A percentile compares a stretch with the other conserved stretches of the same genome.
Conservation (phyloP, 2,888 invertebrate species). For the Odiellus spinosus region DNA sequence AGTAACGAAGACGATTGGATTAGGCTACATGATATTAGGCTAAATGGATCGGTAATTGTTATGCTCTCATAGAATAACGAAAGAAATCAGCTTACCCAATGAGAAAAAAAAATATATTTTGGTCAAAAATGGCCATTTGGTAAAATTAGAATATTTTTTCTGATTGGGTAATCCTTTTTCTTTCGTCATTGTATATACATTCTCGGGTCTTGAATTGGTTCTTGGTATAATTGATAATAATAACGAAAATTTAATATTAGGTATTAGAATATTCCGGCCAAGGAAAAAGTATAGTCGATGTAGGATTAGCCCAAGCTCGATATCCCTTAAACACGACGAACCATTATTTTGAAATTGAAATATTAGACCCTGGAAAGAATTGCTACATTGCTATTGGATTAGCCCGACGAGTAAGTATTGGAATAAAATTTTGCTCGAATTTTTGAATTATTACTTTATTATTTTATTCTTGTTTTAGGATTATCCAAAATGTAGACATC, state of each 20-base stretch:
- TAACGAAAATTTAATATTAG: constrained; percentile 21
- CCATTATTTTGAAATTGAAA: constrained; percentile 40
- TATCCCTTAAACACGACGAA: constrained; percentile 35
- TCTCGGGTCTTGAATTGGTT: no score
- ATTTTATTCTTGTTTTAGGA: constrained; percentile 26
- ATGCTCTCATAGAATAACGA: no score
- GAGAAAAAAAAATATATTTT: no score
- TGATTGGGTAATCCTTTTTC: no score
- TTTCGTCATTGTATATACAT: no score
- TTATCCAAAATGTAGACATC: constrained; percentile 37
- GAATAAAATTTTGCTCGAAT: background rate
- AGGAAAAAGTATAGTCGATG: constrained; percentile 37
- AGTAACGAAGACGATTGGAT: constrained; percentile 37
- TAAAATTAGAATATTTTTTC: no score
- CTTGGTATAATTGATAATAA: no score
- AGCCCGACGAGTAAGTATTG: constrained; percentile 33
- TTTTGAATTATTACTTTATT: background rate
- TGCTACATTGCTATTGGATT: constrained; percentile 40
- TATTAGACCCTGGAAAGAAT: constrained; percentile 38
- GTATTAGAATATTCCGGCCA: constrained; percentile 36
- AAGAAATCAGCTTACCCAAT: no score
- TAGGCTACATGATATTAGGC: constrained; percentile 33
- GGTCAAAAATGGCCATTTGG: no score
- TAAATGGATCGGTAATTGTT: constrained; percentile 33
- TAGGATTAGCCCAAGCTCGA: constrained; percentile 39